Percentiles rank a stretch among this genome's conserved stretches.
phyloP scores from a whole-genome alignment of 1,140 invertebrate genomes.

The Drosophila persimilis region DNA sequence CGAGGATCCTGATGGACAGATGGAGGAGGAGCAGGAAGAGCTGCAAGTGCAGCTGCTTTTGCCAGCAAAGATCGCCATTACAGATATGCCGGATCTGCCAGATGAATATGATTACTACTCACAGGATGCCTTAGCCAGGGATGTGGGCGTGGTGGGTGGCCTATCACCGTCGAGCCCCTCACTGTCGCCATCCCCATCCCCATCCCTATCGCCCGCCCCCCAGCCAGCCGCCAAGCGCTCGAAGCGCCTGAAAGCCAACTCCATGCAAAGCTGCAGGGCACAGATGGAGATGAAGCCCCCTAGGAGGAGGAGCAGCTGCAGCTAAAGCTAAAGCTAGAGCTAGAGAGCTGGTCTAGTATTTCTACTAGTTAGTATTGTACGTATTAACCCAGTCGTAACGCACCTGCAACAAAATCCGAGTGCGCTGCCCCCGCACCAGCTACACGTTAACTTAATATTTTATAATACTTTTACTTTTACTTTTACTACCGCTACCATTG shows the following conservation, averaged over 20 bases:
- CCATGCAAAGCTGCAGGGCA: constrained; percentile 25
- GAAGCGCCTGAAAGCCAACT: constrained; percentile 52
- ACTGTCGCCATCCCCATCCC: background rate
- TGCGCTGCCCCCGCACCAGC: background rate
- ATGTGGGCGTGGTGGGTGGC: constrained; percentile 66
- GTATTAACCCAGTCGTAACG: constrained; percentile 15
- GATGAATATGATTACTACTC: constrained; percentile 50
- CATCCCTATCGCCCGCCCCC: constrained; percentile 5
- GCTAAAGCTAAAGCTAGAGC: constrained; percentile 3
- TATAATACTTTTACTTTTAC: background rate
- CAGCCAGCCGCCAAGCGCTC: constrained; percentile 29
- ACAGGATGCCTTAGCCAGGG: constrained; percentile 69
- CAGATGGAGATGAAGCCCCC: constrained; percentile 3
- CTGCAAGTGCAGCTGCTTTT: constrained; percentile 3
- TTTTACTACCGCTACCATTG: constrained; percentile 8
- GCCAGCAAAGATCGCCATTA: constrained; percentile 11
- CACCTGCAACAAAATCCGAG: too few species aligned
- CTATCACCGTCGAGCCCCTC: constrained; percentile 20
- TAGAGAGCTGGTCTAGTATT: constrained; percentile 43
- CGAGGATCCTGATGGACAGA: constrained; percentile 23
- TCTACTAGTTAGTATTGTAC: constrained; percentile 21
- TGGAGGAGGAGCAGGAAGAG: constrained; percentile 7
- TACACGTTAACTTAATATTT: background rate
- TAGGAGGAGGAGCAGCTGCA: constrained; percentile 33
- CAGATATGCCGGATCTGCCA: constrained; percentile 34